Evolutionary conservation across 2,113 vertebrate species (phyloP).

Genomic region (Cathartes aura): DNA sequence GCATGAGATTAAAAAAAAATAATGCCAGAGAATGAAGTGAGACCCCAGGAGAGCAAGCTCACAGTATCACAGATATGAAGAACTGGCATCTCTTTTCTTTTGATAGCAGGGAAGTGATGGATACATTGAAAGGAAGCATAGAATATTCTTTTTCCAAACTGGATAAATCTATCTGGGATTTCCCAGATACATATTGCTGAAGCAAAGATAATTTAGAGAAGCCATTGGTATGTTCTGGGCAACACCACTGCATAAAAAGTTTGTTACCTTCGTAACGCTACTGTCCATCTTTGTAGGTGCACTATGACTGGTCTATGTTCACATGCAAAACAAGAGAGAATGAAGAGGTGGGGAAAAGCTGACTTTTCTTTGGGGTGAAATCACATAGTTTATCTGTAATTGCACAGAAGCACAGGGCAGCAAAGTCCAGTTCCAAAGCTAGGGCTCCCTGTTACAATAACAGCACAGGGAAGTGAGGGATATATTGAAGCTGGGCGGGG

Average conservation of each 20-base stretch:
- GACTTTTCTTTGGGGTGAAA: background rate
- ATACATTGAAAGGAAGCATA: background rate
- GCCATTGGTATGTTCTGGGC: background rate
- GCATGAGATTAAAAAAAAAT: background rate
- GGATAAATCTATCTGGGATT: background rate
- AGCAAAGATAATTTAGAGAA: background rate
- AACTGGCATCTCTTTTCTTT: background rate
- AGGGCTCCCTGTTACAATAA: background rate
- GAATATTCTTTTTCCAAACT: background rate
- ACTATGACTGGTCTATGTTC: background rate
- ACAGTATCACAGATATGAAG: background rate
- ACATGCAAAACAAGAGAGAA: background rate
- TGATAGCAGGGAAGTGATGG: background rate
- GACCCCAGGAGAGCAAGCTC: background rate
- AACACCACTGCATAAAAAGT: background rate
- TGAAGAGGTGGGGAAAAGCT: background rate
- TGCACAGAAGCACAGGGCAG: background rate
- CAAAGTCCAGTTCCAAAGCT: background rate
- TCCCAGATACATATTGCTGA: background rate
- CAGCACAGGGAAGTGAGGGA: background rate
- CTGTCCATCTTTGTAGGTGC: background rate
- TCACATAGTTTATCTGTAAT: background rate
- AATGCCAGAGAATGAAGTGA: background rate
- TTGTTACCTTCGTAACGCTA: background rate
- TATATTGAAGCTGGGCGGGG: rapidly evolving